These are phyloP conservation scores for Rhaphigaster nebulosa DNA, from an alignment of 2,888 invertebrate genomes.

Conservation along the genomic window DNA sequence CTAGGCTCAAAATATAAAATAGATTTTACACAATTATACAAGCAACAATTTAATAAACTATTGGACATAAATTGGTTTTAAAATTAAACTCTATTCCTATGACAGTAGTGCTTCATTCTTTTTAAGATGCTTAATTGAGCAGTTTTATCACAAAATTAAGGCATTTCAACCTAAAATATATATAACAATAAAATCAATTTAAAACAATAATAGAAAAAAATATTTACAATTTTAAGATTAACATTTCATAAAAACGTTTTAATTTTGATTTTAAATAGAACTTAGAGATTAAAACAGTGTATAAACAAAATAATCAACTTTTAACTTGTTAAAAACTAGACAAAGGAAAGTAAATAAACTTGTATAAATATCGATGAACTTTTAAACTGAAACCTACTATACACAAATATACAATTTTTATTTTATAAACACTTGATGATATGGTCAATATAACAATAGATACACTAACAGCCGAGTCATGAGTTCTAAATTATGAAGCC, in stretches of 20 bases:
- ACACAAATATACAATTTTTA: conserved; percentile 32
- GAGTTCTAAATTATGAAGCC: conserved; percentile 21
- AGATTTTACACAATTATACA: conserved; percentile 60
- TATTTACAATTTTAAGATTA: conserved; percentile 28
- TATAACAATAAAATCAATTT: conserved; percentile 39
- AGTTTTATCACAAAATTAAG: conserved; percentile 57
- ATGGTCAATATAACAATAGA: conserved; percentile 14
- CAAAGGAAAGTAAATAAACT: background rate
- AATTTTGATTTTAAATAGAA: conserved; percentile 30
- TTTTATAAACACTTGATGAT: conserved; percentile 46
- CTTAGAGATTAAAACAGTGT: background rate
- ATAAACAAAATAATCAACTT: conserved; percentile 30
- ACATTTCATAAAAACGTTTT: conserved; percentile 39
- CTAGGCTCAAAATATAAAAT: conserved; percentile 60
- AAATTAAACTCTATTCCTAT: conserved; percentile 56
- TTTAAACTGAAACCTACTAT: background rate
- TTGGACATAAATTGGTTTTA: conserved; percentile 33
- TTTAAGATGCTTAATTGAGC: conserved; percentile 55
- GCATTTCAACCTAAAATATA: conserved; percentile 53
- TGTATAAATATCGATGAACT: conserved; percentile 15
- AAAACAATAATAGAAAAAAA: conserved; percentile 37
- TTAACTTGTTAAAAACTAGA: background rate
- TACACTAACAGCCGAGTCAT: conserved; percentile 24
- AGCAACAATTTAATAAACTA: conserved; percentile 57
- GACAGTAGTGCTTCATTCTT: conserved; percentile 57